Evolutionary conservation across 1,140 invertebrate genomes (phyloP), one percentile per base, ranked within the genome.

Genomic region (Drosophila funebris): DNA sequence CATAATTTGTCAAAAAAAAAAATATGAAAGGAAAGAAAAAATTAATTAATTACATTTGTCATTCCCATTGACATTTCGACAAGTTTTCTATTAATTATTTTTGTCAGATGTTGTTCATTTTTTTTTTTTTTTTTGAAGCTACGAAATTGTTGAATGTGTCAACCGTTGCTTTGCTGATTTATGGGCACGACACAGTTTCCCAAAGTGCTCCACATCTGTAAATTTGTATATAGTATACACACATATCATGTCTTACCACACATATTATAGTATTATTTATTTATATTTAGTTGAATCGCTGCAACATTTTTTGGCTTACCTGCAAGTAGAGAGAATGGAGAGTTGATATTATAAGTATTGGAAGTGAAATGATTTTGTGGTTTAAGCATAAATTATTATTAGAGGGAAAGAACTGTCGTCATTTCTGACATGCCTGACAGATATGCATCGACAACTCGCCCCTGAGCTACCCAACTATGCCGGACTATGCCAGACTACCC

Each of bases 1-100:
- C 72, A 87, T 78, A 89, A 88, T 88, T 88, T 88, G 83, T 88
- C 84, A 74, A 78, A 44, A 24, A 24, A 52, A 48, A 50, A 37
- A n/a, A 3, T 13, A 27, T 57, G 5, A 24, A 16, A 52, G 27
- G 2, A 8, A 11, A 16, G 54, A 24, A 48, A 37, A 50, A 62
- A 43, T 36, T 36, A 89, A 88, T 88, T 88, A 88, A 88, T 88
- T 89, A 89, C 61, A 88, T 89, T 89, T 88, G 78, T 88, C 83
- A 83, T 73, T 62, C 56, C 57, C 83, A 88, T 88, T 88, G 83
- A 84, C 83, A 89, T 89, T 77, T 88, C 83, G 83, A 88, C 83
- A 88, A 88, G 66, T 89, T 83, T 84, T 89, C 83, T 84, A 88
- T 88, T 88, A 83, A 88, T 88, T 88, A 89, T 88, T 77, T 88